Conservation (phyloP, 2,113 vertebrate genomes). For the Cynocephalus volans region DNA sequence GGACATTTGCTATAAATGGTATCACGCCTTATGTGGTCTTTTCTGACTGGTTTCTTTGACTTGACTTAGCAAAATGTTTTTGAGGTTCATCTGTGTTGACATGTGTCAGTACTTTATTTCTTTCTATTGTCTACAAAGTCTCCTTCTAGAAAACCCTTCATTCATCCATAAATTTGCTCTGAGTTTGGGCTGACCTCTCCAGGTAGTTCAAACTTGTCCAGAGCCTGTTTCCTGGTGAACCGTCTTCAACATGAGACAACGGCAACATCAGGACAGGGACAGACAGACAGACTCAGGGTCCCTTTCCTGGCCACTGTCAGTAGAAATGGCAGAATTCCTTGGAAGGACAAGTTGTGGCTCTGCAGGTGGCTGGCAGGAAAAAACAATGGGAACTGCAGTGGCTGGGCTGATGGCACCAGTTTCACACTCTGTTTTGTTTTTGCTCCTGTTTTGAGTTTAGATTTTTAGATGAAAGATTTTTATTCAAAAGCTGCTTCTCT, state of each 20-base stretch:
- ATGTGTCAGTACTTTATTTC: not conserved
- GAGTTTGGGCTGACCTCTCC: not conserved
- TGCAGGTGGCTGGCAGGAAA: not conserved
- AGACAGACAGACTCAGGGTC: not conserved
- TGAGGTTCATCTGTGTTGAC: not conserved
- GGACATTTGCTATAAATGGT: not conserved
- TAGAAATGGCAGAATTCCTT: constrained; percentile 1
- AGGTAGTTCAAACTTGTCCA: not conserved
- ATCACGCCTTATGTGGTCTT: not conserved
- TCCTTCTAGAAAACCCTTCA: not conserved
- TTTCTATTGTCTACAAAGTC: not conserved
- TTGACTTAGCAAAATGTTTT: not conserved
- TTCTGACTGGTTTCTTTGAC: constrained; percentile 19
- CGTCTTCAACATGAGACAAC: not conserved
- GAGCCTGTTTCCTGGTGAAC: not conserved
- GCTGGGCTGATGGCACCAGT: not conserved
- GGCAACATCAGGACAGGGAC: not conserved
- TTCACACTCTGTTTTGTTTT: constrained; percentile 32
- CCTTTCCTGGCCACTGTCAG: not conserved
- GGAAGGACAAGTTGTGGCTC: not conserved
- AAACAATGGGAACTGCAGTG: not conserved
- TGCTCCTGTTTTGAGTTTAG: constrained; percentile 2
- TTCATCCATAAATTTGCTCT: not conserved
- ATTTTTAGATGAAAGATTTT: constrained; percentile 46
- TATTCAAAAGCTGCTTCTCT: not conserved